Conservation (phyloP, 2,113 vertebrate genomes). For the Ophthalmolycus amberensis region DNA sequence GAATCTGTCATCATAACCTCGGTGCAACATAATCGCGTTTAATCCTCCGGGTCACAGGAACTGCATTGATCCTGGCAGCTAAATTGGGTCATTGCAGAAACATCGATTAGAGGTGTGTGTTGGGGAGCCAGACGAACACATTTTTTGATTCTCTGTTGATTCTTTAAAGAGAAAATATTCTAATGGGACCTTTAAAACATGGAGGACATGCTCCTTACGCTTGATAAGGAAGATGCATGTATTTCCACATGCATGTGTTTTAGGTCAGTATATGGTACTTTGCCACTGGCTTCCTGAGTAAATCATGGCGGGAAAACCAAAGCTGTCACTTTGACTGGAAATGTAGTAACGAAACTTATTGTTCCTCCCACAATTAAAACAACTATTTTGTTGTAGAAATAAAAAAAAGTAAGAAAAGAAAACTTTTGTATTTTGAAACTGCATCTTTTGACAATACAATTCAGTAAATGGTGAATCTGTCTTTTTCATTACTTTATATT, state of each 20-base stretch:
- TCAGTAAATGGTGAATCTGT: neutral
- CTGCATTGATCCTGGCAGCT: constrained; percentile 48
- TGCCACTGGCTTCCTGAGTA: neutral
- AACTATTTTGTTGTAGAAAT: neutral
- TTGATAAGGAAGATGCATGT: too few species aligned
- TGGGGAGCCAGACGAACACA: neutral
- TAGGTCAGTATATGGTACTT: neutral
- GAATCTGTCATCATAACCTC: constrained; percentile 43
- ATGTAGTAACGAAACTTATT: neutral
- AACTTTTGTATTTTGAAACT: neutral
- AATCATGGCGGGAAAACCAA: too few species aligned
- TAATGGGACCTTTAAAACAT: too few species aligned
- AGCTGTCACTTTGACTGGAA: too few species aligned
- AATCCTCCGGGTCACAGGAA: constrained; percentile 30
- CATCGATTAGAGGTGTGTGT: neutral
- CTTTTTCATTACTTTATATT: neutral
- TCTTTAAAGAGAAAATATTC: too few species aligned
- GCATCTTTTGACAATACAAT: neutral
- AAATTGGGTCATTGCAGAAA: constrained; percentile 42
- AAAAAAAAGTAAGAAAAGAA: too few species aligned
- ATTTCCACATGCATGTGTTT: too few species aligned
- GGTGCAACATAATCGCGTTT: constrained; percentile 38
- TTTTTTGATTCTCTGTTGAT: constrained; percentile 1
- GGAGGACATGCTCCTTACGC: too few species aligned
- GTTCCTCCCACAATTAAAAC: neutral